Evolutionary conservation across 2,113 vertebrate genomes (phyloP).

Genomic region (Brachyistius frenatus): DNA sequence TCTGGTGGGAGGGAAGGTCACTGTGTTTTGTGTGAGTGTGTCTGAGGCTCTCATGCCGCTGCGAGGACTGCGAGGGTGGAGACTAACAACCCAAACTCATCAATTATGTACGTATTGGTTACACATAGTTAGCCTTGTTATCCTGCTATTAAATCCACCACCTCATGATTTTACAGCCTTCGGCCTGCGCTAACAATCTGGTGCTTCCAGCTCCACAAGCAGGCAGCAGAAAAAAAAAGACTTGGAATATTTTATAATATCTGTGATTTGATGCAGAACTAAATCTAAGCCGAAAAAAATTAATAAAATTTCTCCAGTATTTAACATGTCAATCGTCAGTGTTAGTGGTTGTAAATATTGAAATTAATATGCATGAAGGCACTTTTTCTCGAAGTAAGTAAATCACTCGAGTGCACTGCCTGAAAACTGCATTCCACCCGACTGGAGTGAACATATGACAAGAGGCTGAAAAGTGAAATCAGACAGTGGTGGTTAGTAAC

Average conservation of each 20-base stretch:
- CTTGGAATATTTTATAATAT: no score
- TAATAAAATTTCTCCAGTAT: neutral
- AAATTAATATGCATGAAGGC: conserved; percentile 54
- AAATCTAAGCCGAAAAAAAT: neutral
- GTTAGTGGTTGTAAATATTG: conserved; percentile 44
- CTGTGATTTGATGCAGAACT: neutral
- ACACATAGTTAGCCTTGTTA: conserved; percentile 38
- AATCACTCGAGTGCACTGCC: conserved; percentile 30
- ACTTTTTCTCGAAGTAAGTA: conserved; percentile 35
- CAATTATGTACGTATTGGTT: conserved; percentile 42
- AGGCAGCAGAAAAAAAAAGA: neutral
- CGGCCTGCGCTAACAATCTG: conserved; percentile 7
- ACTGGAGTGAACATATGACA: conserved; percentile 41
- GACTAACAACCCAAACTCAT: conserved; percentile 35
- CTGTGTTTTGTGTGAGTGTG: conserved; percentile 13
- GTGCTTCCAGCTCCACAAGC: conserved; percentile 5
- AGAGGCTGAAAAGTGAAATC: conserved; percentile 62
- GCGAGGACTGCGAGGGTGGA: conserved; percentile 13
- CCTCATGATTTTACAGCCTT: conserved; percentile 1
- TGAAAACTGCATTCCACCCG: conserved; percentile 51
- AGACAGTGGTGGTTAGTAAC: conserved; percentile 66
- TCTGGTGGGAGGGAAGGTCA: conserved; percentile 24
- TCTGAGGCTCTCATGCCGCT: neutral
- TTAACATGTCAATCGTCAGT: conserved; percentile 39
- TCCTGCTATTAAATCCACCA: conserved; percentile 37